phyloP scores from a whole-genome alignment of 2,113 vertebrate genomes.

The Sardina pilchardus region DNA sequence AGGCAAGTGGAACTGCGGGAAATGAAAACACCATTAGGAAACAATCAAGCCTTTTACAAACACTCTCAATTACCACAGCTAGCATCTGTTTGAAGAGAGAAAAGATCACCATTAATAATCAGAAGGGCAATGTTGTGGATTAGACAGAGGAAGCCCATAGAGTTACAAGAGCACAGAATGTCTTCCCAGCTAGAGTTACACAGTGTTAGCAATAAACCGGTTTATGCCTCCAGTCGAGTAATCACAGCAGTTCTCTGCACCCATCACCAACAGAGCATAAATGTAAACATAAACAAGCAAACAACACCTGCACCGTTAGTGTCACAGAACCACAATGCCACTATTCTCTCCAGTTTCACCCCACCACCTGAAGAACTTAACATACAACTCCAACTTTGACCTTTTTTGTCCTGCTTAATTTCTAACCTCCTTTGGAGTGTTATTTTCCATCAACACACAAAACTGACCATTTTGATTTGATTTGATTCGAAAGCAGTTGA shows the following conservation, averaged over 20 bases:
- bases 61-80: background rate
- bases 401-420: conserved; percentile 40
- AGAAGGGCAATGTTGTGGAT: background rate
- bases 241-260: background rate
- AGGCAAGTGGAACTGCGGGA: conserved; percentile 36
- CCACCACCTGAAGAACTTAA: background rate
- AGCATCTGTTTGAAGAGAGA: background rate
- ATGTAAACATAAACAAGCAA: background rate
- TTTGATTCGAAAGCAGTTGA: background rate
- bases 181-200: background rate
- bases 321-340: background rate
- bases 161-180: background rate
- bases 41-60: background rate
- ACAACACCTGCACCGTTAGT: background rate
- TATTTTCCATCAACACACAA: no score
- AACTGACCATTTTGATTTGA: no score
- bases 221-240: background rate
- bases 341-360: background rate
- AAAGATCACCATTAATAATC: background rate
- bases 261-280: background rate
- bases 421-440: background rate
- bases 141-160: background rate
- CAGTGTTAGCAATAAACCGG: background rate
- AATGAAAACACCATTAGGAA: conserved; percentile 4
- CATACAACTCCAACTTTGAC: conserved; percentile 29